Conservation (phyloP, 2,888 invertebrate species). For the Rhingia rostrata region DNA sequence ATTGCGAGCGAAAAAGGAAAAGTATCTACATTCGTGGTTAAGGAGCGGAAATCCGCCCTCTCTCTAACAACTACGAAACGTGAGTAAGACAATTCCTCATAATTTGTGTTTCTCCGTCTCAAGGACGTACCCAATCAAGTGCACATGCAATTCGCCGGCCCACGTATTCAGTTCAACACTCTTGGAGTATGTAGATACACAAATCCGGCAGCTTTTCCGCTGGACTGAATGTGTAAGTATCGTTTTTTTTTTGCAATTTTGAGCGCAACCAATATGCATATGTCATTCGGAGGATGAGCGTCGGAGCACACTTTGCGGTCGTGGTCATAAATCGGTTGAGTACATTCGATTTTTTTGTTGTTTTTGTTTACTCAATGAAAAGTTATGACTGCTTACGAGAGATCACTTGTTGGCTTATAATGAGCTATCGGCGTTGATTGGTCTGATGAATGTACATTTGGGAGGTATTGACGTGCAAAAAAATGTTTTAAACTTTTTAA, state of each 20-base stretch:
- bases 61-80: slow-evolving; percentile 23
- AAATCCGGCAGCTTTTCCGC: slow-evolving; percentile 45
- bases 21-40: slow-evolving; percentile 29
- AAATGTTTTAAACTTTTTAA: too few species aligned
- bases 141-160: slow-evolving; percentile 54
- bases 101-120: slow-evolving; percentile 64
- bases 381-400: slow-evolving; percentile 56
- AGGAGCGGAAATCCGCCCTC: slow-evolving; percentile 65
- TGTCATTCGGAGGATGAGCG: slow-evolving; percentile 48
- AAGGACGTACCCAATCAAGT: slow-evolving; percentile 72
- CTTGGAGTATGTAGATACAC: slow-evolving; percentile 11
- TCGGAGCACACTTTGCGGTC: slow-evolving; percentile 58
- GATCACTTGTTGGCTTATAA: slow-evolving; percentile 65
- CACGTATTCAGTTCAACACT: slow-evolving; percentile 66
- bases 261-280: slow-evolving; percentile 23
- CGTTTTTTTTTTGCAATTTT: slow-evolving; percentile 7
- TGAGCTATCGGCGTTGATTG: slow-evolving; percentile 49
- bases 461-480: too few species aligned
- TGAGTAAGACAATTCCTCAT: slow-evolving; percentile 69
- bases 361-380: slow-evolving; percentile 37
- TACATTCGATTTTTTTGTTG: slow-evolving; percentile 18
- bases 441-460: background rate
- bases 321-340: slow-evolving; percentile 45
- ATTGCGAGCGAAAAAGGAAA: slow-evolving; percentile 13
- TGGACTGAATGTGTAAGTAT: slow-evolving; percentile 22